A percentile compares a stretch with the other conserved stretches of the same genome.
Evolutionary conservation across 2,797 vertebrate genomes (phyloP).

Genomic region (Phataginus tricuspis): DNA sequence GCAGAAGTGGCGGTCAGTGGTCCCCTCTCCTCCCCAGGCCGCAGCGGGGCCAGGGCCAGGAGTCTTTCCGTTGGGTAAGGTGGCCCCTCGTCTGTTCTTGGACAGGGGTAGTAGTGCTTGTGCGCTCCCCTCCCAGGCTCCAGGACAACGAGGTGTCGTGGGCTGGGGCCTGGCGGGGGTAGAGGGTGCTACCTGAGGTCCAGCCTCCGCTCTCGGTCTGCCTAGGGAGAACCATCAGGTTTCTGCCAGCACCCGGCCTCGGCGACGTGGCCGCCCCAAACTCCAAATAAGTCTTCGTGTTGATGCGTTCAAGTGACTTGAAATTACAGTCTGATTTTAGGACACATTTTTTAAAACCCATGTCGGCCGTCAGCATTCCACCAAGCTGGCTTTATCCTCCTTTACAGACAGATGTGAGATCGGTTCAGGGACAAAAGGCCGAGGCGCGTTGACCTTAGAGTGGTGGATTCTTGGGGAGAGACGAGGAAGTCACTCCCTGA

Average conservation of each 20-base stretch:
- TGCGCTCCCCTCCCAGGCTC: not conserved
- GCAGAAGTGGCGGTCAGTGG: not conserved
- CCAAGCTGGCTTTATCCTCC: not conserved
- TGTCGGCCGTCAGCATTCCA: not conserved
- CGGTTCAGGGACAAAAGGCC: not conserved
- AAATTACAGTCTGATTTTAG: not conserved
- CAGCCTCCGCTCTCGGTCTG: not conserved
- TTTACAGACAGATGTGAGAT: not conserved
- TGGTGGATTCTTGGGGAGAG: not conserved
- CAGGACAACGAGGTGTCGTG: not conserved
- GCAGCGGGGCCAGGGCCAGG: not conserved
- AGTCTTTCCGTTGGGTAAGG: not conserved
- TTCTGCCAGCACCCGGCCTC: not conserved
- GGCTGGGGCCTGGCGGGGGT: not conserved
- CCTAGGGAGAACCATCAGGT: not conserved
- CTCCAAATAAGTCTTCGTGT: not conserved
- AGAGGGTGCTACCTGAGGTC: not conserved
- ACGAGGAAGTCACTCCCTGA: not conserved
- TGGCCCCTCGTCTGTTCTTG: not conserved
- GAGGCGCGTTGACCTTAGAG: not conserved
- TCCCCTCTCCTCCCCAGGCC: not conserved
- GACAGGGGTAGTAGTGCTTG: fast-evolving
- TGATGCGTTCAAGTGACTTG: not conserved
- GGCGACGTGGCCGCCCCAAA: not conserved
- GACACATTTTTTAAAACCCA: not conserved